Evolutionary conservation across 2,888 invertebrate genomes (phyloP), one percentile per base, ranked within the genome.

Genomic region (Augiades crinisus): DNA sequence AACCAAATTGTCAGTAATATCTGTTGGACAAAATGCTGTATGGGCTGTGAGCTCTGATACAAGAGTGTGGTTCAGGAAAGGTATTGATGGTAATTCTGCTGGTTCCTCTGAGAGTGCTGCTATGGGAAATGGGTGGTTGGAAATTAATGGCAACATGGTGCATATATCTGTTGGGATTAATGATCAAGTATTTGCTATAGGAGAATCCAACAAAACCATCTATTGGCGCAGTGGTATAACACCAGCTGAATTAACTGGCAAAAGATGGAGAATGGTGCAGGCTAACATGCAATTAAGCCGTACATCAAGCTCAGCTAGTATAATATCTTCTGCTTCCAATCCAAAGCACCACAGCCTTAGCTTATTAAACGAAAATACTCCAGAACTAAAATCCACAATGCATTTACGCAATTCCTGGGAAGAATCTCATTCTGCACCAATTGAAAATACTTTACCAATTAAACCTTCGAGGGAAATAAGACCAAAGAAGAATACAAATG

Each of bases 181-280:
- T 81, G 97, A 98, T 84, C 97, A 98, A 91, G 94, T 95, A 6
- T 96, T 96, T 91, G 97, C 94, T 7, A 93, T 97, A 62, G 96
- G 97, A 4, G 92, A 93, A 36, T 93, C 94, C 58, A 97, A 97
- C 80, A 93, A 96, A 55, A 91, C 93, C 59, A 91, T 96, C 52
- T 97, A 96, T 76, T 94, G 94, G 81, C 90, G 97, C 47, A 93
- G 93, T 63, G 95, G 96, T 16, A 94, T 96, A 3, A 92, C 92
- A 17, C 80, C 91, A 7, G 91, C 93, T 5, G 95, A 96, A 81
- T 90, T 95, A 57, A 96, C 96, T 12, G 98, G 98, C 0, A 96
- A 96, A 76, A 93, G 95, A 62, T 98, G 98, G 98, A 92, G 94
- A 57, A 90, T 92, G 60, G 90, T 96, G 13, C 94, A 95, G 69